Evolutionary conservation across 2,797 vertebrate species (phyloP).

Genomic region (Periparus ater): DNA sequence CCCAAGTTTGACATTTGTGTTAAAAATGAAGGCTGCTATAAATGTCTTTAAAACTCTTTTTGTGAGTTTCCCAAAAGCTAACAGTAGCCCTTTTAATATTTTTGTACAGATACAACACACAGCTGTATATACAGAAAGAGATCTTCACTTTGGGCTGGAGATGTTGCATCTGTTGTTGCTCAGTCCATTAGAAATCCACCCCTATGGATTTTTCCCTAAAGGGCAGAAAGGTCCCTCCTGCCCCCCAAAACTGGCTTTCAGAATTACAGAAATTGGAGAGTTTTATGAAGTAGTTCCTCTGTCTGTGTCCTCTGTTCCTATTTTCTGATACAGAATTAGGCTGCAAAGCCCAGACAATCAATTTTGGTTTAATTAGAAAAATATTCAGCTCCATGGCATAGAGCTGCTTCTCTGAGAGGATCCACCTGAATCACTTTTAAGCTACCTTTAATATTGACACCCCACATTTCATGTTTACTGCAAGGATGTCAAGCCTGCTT

Average conservation of each 20-base stretch:
- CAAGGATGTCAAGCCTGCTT: background rate
- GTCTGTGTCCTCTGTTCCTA: background rate
- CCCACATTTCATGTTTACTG: background rate
- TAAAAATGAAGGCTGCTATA: background rate
- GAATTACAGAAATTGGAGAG: background rate
- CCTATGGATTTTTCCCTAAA: background rate
- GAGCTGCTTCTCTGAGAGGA: background rate
- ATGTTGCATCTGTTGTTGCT: background rate
- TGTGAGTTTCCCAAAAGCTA: background rate
- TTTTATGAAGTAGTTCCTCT: background rate
- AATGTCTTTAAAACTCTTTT: background rate
- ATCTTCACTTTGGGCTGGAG: background rate
- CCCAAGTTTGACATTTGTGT: background rate
- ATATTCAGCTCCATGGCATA: rapidly evolving
- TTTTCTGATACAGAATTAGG: background rate
- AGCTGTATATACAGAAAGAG: background rate
- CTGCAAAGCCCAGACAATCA: background rate
- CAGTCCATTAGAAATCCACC: background rate
- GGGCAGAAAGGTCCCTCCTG: background rate
- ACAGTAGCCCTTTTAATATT: background rate
- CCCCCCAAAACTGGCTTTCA: background rate
- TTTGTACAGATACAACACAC: background rate
- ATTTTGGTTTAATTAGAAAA: background rate
- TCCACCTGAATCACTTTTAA: background rate
- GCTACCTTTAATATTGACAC: background rate